Conservation (phyloP, 2,888 invertebrate genomes). For the Drosophila borealis region DNA sequence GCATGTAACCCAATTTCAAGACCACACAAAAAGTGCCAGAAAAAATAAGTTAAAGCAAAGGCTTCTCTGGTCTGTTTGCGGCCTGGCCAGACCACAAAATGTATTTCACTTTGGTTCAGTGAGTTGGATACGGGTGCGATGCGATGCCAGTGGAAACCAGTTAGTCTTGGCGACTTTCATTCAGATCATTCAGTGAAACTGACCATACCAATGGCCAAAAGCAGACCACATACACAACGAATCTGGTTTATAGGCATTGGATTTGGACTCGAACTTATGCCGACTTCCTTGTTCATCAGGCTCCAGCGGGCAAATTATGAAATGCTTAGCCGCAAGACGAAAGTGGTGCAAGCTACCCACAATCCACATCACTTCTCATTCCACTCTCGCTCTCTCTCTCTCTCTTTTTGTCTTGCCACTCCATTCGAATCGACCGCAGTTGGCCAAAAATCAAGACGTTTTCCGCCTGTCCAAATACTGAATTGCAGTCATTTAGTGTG, state of each 20-base stretch:
- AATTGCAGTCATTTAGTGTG: slow-evolving; percentile 61
- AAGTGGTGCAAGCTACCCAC: slow-evolving; percentile 47
- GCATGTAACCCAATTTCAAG: slow-evolving; percentile 60
- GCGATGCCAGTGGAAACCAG: slow-evolving; percentile 56
- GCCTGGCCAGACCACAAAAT: slow-evolving; percentile 59
- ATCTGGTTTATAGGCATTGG: slow-evolving; percentile 66
- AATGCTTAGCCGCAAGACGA: slow-evolving; percentile 52
- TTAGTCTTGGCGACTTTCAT: slow-evolving; percentile 68
- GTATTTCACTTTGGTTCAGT: slow-evolving; percentile 71
- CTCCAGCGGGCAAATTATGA: slow-evolving; percentile 60
- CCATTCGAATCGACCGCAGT: slow-evolving; percentile 9
- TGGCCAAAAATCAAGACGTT: slow-evolving; percentile 57
- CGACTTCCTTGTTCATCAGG: slow-evolving; percentile 61
- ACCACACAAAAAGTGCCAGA: slow-evolving; percentile 50
- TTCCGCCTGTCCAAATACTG: slow-evolving; percentile 66
- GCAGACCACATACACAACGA: slow-evolving; percentile 31
- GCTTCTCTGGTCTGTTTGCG: slow-evolving; percentile 51
- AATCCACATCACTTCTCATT: neutral
- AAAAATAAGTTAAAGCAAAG: slow-evolving; percentile 36
- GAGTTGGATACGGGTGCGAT: slow-evolving; percentile 54
- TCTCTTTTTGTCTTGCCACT: neutral
- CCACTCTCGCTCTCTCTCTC: neutral
- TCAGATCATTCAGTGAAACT: slow-evolving; percentile 64
- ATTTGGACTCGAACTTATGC: slow-evolving; percentile 44
- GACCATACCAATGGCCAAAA: slow-evolving; percentile 67